Percentiles rank a stretch among this genome's conserved stretches.
These are phyloP conservation scores for Odontocerum albicorne DNA, from an alignment of 2,888 invertebrate species.

Conservation along the genomic window DNA sequence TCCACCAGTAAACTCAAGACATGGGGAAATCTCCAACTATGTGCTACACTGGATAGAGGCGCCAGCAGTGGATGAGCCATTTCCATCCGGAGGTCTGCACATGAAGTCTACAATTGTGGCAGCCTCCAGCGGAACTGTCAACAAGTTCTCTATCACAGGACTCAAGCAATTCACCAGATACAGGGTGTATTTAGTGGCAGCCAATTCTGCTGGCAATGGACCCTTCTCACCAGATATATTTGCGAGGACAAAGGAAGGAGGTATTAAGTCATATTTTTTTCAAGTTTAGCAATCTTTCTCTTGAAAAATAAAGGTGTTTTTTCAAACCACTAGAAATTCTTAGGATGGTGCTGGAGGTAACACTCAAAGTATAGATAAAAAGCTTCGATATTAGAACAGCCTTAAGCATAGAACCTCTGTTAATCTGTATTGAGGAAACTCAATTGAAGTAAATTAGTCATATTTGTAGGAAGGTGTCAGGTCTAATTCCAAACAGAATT, in stretches of 20 bases:
- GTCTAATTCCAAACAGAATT: no score
- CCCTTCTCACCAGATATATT: conserved; percentile 1
- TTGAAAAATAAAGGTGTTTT: no score
- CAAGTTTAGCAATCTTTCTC: no score
- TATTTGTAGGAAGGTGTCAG: no score
- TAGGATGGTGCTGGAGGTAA: no score
- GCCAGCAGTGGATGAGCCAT: conserved; percentile 8
- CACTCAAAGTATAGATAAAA: no score
- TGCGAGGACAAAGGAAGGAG: conserved; percentile 40
- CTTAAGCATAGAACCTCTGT: no score
- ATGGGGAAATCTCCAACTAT: conserved; percentile 76
- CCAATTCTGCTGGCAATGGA: conserved; percentile 9
- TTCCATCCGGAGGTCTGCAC: conserved; percentile 5
- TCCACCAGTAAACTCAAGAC: conserved; percentile 69
- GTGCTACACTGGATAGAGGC: conserved; percentile 70
- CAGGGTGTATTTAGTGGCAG: conserved; percentile 3
- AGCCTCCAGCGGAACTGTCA: not conserved
- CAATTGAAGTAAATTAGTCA: no score
- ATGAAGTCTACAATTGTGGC: conserved; percentile 6
- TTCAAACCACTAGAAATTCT: no score
- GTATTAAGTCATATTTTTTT: conserved; percentile 2
- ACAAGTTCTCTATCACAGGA: conserved; percentile 10
- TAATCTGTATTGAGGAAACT: no score
- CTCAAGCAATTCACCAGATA: conserved; percentile 9
- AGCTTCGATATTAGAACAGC: no score